Base-by-base conservation (phyloP, 2,888 invertebrate genomes). In the Cephus rjabovi region DNA sequence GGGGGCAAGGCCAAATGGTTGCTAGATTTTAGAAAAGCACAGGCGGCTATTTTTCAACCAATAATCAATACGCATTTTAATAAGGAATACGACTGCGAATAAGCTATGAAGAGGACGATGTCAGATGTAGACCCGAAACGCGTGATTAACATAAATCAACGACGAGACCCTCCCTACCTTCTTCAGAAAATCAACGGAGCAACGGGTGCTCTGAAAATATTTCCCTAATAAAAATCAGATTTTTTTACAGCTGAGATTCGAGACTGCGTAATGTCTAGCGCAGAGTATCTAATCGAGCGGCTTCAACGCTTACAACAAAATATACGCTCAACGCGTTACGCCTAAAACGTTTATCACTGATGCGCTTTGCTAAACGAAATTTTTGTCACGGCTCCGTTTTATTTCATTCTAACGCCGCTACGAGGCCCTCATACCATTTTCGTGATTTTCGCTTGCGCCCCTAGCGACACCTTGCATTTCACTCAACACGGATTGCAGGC, bases 361-460 rank as follows among this genome's bases (percentile, higher is more conserved):
- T 71, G 33, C 71, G 80, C 75, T 82, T 84, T 75, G 71, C 81
- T 78, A 79, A 80, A 80, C 78, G 77, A 80, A 83, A 81, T 76
- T 80, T 74, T 78, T 77, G 71, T 75, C 80, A 34, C 80, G 76
- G 75, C 77, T 81, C 79, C 77, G 77, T 75, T 84, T 84, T 84
- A 85, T 84, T 84, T 85, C 84, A 82, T 85, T 83, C 82, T 82
- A 83, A 82, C 81, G 81, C 80, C 81, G 83, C 85, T 83, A 81
- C 81, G 75, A 84, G 83, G 80, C 74, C 30, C 11, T 81, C 85
- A 83, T 85, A 84, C 81, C 83, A 81, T 81, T 81, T 80, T 80
- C 74, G 1, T n/a, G 74, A 74, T 33, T 74, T 33, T 71, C 71
- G 31, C 31, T 31, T 71, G 71, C 71, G 34, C 31, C 33, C 71